Conservation (phyloP, 2,113 vertebrate genomes). For the Malurus elegans region DNA sequence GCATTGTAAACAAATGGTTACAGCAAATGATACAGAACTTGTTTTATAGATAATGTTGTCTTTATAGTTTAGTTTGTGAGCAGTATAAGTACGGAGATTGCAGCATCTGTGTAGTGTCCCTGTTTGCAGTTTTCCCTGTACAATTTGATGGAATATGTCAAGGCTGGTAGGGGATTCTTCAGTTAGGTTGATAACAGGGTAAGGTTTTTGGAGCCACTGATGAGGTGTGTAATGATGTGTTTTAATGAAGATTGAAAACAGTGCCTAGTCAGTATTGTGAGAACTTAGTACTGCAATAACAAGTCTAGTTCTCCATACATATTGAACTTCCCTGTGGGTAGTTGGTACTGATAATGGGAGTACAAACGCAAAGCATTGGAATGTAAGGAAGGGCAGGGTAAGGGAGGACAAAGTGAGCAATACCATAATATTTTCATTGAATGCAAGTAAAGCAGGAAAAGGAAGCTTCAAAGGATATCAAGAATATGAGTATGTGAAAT, state of each 20-base stretch:
- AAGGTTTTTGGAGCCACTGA: neutral
- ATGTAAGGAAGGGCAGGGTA: neutral
- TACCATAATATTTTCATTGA: neutral
- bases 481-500: neutral
- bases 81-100: neutral
- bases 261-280: fast-evolving
- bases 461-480: neutral
- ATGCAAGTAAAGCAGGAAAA: neutral
- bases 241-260: neutral
- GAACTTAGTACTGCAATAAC: neutral
- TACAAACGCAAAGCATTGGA: neutral
- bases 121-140: neutral
- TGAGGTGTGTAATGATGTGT: neutral
- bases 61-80: neutral
- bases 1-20: neutral
- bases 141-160: neutral
- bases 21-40: neutral
- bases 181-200: neutral
- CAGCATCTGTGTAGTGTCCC: neutral
- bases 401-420: neutral
- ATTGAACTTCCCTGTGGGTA: neutral
- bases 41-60: neutral
- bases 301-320: neutral
- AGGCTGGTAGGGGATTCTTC: neutral
- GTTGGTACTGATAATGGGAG: neutral